Conservation (phyloP, 1,140 invertebrate species). For the Scaptodrosophila lebanonensis region DNA sequence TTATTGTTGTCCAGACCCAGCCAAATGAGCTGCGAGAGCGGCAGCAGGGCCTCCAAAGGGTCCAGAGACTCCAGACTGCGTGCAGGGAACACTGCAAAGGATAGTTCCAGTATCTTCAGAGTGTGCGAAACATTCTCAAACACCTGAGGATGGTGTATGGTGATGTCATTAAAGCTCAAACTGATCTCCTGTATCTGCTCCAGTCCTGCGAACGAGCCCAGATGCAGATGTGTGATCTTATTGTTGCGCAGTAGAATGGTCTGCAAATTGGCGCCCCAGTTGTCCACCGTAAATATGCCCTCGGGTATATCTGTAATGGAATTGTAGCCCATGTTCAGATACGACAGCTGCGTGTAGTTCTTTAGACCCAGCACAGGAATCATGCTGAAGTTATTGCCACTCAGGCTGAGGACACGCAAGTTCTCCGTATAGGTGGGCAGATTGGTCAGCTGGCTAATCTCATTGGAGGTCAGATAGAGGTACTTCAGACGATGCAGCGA, state of each 20-base stretch:
- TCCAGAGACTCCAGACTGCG: conserved; percentile 79
- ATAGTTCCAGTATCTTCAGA: conserved; percentile 90
- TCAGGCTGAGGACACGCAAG: conserved; percentile 87
- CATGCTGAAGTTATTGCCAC: conserved; percentile 86
- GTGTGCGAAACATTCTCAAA: conserved; percentile 85
- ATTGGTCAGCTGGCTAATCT: conserved; percentile 79
- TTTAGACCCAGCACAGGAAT: conserved; percentile 84
- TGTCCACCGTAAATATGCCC: conserved; percentile 83
- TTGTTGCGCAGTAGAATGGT: conserved; percentile 92
- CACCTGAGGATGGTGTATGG: conserved; percentile 85
- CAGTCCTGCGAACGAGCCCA: conserved; percentile 84
- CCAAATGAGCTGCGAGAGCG: conserved; percentile 86
- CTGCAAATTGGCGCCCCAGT: conserved; percentile 88
- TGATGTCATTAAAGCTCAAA: conserved; percentile 91
- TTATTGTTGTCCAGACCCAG: conserved; percentile 93
- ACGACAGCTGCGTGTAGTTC: conserved; percentile 83
- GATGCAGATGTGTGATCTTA: conserved; percentile 85
- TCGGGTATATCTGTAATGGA: conserved; percentile 85
- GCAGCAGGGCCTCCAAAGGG: conserved; percentile 84
- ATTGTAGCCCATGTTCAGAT: conserved; percentile 93
- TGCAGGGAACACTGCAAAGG: conserved; percentile 88
- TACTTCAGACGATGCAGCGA: conserved; percentile 84
- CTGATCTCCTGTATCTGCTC: conserved; percentile 89
- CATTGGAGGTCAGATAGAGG: conserved; percentile 90
- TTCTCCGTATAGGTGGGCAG: conserved; percentile 78